Evolutionary conservation across 2,888 invertebrate genomes (phyloP).

Genomic region (Hyalella azteca): DNA sequence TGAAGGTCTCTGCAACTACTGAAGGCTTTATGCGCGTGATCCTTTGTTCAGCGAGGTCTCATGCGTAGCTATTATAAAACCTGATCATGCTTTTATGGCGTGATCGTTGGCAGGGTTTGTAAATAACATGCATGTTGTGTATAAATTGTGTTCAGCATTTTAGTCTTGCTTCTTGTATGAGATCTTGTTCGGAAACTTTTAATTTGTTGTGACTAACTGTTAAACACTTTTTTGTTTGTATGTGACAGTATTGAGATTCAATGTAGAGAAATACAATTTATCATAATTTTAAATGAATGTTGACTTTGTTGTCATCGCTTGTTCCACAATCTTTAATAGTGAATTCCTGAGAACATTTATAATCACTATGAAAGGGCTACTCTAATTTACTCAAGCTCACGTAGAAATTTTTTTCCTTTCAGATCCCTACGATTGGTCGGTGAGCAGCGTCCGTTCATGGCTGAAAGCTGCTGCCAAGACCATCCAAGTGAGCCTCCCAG

Average conservation of each 20-base stretch:
- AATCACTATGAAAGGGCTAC: too few relatives aligned
- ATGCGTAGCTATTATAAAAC: neutral
- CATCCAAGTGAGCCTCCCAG: neutral
- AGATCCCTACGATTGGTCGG: slow-evolving; percentile 90
- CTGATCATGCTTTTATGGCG: neutral
- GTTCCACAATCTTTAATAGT: too few relatives aligned
- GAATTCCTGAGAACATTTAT: too few relatives aligned
- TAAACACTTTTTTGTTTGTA: too few relatives aligned
- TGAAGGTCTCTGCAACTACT: slow-evolving; percentile 14
- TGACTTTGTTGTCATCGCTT: too few relatives aligned
- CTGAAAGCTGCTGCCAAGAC: slow-evolving; percentile 75
- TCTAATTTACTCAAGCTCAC: neutral
- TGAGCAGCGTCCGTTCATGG: slow-evolving; percentile 86
- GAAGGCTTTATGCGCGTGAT: neutral
- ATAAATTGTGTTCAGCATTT: neutral
- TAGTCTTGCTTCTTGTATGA: neutral
- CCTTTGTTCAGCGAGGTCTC: neutral
- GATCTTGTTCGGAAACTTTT: too few relatives aligned
- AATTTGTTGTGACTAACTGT: too few relatives aligned
- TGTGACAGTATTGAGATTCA: too few relatives aligned
- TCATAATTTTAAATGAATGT: too few relatives aligned
- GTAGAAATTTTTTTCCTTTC: slow-evolving; percentile 60
- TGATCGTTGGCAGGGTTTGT: neutral
- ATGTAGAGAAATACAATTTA: too few relatives aligned
- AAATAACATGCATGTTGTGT: neutral